A percentile compares a stretch with the other conserved stretches of the same genome.
Evolutionary conservation across 2,113 vertebrate genomes (phyloP).

Genomic region (Oncorhynchus gorbuscha): DNA sequence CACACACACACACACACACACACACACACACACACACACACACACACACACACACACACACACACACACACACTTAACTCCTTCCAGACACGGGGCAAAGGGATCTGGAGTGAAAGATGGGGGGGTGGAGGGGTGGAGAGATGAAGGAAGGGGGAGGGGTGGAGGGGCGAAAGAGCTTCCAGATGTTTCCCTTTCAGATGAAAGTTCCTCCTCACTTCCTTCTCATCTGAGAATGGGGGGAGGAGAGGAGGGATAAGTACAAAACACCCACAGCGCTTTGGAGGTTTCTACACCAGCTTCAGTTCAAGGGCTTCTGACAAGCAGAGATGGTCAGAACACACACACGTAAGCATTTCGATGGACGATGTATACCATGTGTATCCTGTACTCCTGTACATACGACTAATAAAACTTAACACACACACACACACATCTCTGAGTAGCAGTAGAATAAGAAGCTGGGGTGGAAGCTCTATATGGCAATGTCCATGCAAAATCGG

Average conservation of each 20-base stretch:
- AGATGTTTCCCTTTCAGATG: conserved; percentile 64
- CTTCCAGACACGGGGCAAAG: conserved; percentile 57
- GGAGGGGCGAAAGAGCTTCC: conserved; percentile 66
- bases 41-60: conserved; percentile 19
- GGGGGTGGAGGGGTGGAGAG: conserved; percentile 2
- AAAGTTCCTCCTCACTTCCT: conserved; percentile 64
- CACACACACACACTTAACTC: conserved; percentile 52
- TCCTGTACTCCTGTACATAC: not conserved
- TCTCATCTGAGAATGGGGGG: conserved; percentile 39
- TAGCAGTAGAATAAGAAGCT: conserved; percentile 9
- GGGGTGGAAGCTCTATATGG: no score
- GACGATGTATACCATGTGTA: not conserved
- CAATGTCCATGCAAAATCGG: no score
- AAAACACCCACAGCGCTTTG: conserved; percentile 40
- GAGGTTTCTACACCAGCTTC: not conserved
- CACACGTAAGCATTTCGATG: not conserved
- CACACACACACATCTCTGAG: not conserved
- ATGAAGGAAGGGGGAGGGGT: conserved; percentile 7
- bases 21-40: conserved; percentile 33
- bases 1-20: conserved; percentile 29
- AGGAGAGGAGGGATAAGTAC: conserved; percentile 7
- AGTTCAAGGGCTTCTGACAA: conserved; percentile 4
- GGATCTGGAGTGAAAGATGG: conserved; percentile 37
- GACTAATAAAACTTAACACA: not conserved
- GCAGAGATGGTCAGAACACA: not conserved